These are phyloP conservation scores for Pyxicephalus adspersus DNA, from an alignment of 2,113 vertebrate genomes.

Conservation along the genomic window DNA sequence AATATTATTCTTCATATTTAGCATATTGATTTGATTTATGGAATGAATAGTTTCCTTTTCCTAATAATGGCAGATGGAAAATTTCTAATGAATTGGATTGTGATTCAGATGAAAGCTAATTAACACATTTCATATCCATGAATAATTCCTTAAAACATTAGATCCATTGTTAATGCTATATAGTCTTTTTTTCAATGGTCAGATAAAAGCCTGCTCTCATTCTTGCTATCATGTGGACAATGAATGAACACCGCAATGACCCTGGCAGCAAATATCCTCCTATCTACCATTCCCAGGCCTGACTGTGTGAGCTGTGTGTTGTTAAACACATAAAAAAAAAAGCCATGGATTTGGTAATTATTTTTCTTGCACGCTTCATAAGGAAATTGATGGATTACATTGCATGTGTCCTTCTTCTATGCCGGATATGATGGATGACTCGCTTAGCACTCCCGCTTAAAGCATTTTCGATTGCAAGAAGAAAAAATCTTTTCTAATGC, in stretches of 20 bases:
- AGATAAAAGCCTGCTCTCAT: neutral
- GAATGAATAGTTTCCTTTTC: too few species aligned
- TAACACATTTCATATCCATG: neutral
- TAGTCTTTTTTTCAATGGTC: neutral
- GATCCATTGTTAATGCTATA: neutral
- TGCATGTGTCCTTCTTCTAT: slow-evolving; percentile 30
- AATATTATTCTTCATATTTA: too few species aligned
- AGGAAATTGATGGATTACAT: slow-evolving; percentile 38
- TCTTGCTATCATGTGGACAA: slow-evolving; percentile 13
- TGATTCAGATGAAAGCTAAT: too few species aligned
- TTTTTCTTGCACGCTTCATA: slow-evolving; percentile 34
- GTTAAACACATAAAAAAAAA: neutral
- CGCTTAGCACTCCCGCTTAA: slow-evolving; percentile 34
- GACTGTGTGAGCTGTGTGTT: neutral
- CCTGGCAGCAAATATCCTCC: slow-evolving; percentile 24
- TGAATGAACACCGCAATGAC: slow-evolving; percentile 13
- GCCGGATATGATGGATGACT: slow-evolving; percentile 22
- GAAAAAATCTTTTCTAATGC: slow-evolving; percentile 45
- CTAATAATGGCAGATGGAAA: too few species aligned
- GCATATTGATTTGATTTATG: too few species aligned
- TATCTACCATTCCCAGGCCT: slow-evolving; percentile 31
- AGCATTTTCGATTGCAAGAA: slow-evolving; percentile 33
- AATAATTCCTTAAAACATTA: neutral
- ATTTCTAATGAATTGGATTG: too few species aligned
- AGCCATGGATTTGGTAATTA: neutral